Conservation (phyloP, 2,797 vertebrate species). For the Pogoniulus pusillus region DNA sequence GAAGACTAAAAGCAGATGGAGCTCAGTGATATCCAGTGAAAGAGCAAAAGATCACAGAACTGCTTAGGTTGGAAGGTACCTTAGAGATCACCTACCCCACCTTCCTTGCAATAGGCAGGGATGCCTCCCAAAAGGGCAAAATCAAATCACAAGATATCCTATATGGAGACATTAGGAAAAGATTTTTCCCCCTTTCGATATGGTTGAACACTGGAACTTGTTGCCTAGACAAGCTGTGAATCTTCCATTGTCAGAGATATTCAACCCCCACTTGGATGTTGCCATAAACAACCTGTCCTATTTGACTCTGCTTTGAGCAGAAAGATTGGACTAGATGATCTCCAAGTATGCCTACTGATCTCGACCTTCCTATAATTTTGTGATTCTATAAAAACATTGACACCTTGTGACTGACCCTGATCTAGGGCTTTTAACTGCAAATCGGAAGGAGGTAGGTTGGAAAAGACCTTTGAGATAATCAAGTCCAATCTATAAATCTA, state of each 20-base stretch:
- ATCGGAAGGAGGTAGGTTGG: too few relatives aligned
- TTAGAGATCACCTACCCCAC: too few relatives aligned
- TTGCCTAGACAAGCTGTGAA: neutral
- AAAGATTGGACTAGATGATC: neutral
- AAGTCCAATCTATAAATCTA: too few relatives aligned
- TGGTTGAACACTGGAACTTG: neutral
- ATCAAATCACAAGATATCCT: neutral
- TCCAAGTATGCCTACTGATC: neutral
- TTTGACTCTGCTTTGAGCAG: neutral
- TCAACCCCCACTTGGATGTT: neutral
- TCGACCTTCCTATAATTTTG: neutral
- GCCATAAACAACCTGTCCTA: neutral
- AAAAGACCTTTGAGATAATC: too few relatives aligned
- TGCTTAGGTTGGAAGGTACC: too few relatives aligned
- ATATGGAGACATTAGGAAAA: neutral
- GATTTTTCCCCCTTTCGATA: rapidly evolving
- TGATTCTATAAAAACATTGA: neutral
- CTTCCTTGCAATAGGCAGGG: too few relatives aligned
- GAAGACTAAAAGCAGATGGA: neutral
- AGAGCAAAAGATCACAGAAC: neutral
- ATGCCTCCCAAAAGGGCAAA: neutral
- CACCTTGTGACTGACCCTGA: neutral
- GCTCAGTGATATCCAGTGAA: neutral
- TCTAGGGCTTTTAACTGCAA: neutral
- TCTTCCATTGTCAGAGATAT: neutral